These are phyloP conservation scores for Peucedramus taeniatus DNA, from an alignment of 2,113 vertebrate genomes.

Conservation along the genomic window DNA sequence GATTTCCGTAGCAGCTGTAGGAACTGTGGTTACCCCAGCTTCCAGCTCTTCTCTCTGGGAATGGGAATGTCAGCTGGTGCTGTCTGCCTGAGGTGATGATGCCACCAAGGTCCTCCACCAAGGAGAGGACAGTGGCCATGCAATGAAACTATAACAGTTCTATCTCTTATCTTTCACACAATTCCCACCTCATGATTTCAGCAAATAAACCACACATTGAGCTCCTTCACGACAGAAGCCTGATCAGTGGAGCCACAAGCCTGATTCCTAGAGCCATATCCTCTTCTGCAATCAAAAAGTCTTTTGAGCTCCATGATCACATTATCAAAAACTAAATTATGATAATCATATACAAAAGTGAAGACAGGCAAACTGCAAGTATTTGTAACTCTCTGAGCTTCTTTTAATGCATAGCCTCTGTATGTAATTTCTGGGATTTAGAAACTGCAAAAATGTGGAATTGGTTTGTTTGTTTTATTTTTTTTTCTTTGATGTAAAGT, in stretches of 20 bases:
- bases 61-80: neutral
- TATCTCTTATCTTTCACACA: neutral
- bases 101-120: neutral
- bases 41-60: fast-evolving
- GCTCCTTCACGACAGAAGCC: neutral
- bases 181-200: neutral
- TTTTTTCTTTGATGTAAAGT: neutral
- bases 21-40: fast-evolving
- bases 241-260: neutral
- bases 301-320: neutral
- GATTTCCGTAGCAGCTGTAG: neutral
- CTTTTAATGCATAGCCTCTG: neutral
- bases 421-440: neutral
- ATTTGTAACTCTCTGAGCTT: neutral
- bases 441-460: neutral
- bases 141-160: fast-evolving
- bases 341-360: neutral
- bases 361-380: neutral
- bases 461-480: neutral
- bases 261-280: neutral
- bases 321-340: neutral
- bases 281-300: neutral
- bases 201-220: neutral
- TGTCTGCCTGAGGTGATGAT: neutral
- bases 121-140: fast-evolving